phyloP scores from a whole-genome alignment of 2,888 invertebrate genomes.

The Pheosia gnoma region DNA sequence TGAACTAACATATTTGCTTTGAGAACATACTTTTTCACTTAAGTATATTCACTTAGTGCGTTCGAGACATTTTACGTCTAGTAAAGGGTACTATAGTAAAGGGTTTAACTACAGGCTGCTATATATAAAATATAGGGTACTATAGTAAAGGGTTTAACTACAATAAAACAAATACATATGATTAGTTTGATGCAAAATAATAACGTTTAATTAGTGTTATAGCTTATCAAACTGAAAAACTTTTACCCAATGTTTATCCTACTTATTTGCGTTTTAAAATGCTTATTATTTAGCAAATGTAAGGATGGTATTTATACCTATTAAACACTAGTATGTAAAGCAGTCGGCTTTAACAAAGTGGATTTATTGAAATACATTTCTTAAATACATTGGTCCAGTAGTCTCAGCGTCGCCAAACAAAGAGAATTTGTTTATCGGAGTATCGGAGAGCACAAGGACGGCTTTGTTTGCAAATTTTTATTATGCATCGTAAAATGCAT shows the following conservation, averaged over 20 bases:
- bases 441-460: constrained; percentile 20
- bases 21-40: constrained; percentile 12
- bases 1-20: constrained; percentile 23
- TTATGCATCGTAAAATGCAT: constrained; percentile 31
- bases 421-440: constrained; percentile 25
- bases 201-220: too few species aligned
- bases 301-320: too few species aligned
- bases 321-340: not conserved
- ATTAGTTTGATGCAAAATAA: too few species aligned
- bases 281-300: too few species aligned
- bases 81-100: too few species aligned
- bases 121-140: too few species aligned
- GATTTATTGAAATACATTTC: not conserved
- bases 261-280: too few species aligned
- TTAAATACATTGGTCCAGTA: constrained; percentile 24
- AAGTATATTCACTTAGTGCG: not conserved
- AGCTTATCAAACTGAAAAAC: too few species aligned
- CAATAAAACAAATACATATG: too few species aligned
- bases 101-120: too few species aligned
- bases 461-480: constrained; percentile 42
- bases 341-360: not conserved
- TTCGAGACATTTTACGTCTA: not conserved
- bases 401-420: constrained; percentile 26
- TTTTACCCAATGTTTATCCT: too few species aligned
- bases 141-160: too few species aligned